Evolutionary conservation across 1,140 invertebrate species (phyloP).

Genomic region (Plodia interpunctella): DNA sequence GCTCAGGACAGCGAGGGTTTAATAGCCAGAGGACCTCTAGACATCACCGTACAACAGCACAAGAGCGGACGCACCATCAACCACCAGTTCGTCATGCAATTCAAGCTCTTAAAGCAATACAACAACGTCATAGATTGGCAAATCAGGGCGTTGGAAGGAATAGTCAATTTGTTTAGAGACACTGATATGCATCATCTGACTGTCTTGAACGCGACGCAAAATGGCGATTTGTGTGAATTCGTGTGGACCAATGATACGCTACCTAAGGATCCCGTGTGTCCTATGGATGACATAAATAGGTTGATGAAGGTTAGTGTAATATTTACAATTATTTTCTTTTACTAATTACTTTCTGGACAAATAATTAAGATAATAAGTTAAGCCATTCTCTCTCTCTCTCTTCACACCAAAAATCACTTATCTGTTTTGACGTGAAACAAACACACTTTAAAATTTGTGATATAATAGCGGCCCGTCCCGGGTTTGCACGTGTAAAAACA

Average conservation of each 20-base stretch:
- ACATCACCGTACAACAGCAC: conserved; percentile 90
- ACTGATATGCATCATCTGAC: conserved; percentile 83
- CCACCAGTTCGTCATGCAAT: conserved; percentile 87
- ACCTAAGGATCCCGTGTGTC: conserved; percentile 84
- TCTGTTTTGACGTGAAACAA: too few species aligned
- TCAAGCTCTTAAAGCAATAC: conserved; percentile 79
- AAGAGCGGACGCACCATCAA: conserved; percentile 86
- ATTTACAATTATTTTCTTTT: not conserved
- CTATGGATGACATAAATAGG: conserved; percentile 82
- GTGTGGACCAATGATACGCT: conserved; percentile 94
- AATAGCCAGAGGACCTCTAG: conserved; percentile 82
- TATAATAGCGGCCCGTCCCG: too few species aligned
- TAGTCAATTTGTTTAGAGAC: conserved; percentile 84
- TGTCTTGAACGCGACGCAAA: conserved; percentile 80
- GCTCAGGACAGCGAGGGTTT: conserved; percentile 87
- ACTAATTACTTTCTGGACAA: too few species aligned
- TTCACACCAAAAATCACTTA: too few species aligned
- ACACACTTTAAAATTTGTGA: too few species aligned
- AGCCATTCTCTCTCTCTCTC: too few species aligned
- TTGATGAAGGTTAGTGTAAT: conserved; percentile 79
- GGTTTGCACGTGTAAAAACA: too few species aligned
- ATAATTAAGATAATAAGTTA: too few species aligned
- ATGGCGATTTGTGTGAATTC: conserved; percentile 80
- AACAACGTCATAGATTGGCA: conserved; percentile 83
- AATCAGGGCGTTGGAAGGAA: conserved; percentile 81